Percentiles rank a stretch among this genome's conserved stretches.
These are phyloP conservation scores for Glaucopsyche alexis DNA, from an alignment of 2,888 invertebrate genomes.

Conservation along the genomic window DNA sequence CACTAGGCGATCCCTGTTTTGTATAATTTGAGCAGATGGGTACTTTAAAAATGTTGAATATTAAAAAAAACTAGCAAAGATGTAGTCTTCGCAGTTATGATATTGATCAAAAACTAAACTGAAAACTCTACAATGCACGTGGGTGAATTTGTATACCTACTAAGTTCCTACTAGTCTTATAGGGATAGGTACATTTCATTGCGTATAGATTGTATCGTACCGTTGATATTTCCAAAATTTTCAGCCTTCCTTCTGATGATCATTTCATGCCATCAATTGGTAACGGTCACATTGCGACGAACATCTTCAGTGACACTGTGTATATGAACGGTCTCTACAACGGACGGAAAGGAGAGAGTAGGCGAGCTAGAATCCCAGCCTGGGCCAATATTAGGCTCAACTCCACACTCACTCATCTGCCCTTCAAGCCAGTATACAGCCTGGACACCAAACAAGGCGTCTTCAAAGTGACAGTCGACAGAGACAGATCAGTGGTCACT, in stretches of 20 bases:
- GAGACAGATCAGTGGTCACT: constrained; percentile 69
- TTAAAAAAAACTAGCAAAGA: too few species aligned
- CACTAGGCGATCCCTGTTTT: too few species aligned
- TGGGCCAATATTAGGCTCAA: constrained; percentile 78
- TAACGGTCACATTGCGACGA: constrained; percentile 81
- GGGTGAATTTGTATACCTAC: too few species aligned
- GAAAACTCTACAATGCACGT: too few species aligned
- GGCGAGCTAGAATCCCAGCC: constrained; percentile 80
- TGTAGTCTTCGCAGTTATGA: too few species aligned
- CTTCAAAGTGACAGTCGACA: constrained; percentile 70
- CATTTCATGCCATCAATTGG: constrained; percentile 81
- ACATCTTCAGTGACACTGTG: constrained; percentile 79
- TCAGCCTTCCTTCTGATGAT: constrained; percentile 75
- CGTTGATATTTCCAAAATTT: constrained; percentile 37
- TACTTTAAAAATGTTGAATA: too few species aligned
- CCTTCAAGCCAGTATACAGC: constrained; percentile 65
- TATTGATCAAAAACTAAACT: too few species aligned
- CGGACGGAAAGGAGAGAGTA: constrained; percentile 76
- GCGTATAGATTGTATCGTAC: too few species aligned
- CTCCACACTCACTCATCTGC: constrained; percentile 63
- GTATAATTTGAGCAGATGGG: too few species aligned
- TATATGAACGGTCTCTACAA: constrained; percentile 82
- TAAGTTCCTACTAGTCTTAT: neutral
- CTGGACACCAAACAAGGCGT: constrained; percentile 69
- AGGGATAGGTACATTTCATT: too few species aligned